Conservation (phyloP, 2,113 vertebrate genomes). For the zebrafish (Danio rerio) region DNA sequence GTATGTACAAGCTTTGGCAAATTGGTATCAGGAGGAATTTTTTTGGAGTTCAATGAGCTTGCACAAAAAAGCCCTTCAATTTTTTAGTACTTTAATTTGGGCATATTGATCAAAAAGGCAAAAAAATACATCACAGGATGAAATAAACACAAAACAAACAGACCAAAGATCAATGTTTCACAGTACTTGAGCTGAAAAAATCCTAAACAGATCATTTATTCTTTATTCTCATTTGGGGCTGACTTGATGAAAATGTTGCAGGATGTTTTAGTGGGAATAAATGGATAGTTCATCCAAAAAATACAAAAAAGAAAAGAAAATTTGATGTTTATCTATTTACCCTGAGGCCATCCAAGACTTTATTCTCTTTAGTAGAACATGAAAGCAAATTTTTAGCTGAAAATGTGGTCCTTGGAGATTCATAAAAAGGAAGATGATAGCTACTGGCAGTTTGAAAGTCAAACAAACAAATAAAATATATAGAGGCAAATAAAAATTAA, state of each 20-base stretch:
- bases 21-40: background rate
- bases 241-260: background rate
- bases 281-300: too few relatives aligned
- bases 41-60: conserved; percentile 20
- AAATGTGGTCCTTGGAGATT: too few relatives aligned
- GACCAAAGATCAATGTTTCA: conserved; percentile 16
- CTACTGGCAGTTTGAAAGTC: too few relatives aligned
- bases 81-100: conserved; percentile 25
- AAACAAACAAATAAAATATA: too few relatives aligned
- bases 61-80: conserved; percentile 41
- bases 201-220: background rate
- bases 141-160: background rate
- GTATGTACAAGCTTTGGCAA: conserved; percentile 23
- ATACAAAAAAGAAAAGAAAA: too few relatives aligned
- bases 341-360: too few relatives aligned
- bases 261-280: background rate
- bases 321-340: too few relatives aligned
- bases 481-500: too few relatives aligned
- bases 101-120: conserved; percentile 33
- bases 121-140: conserved; percentile 7
- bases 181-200: background rate
- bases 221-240: background rate
- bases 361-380: too few relatives aligned
- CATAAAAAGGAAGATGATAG: too few relatives aligned
- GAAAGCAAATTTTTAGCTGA: too few relatives aligned